Evolutionary conservation across 2,797 vertebrate genomes (phyloP), one percentile per base, ranked within the genome.

Genomic region (Harpagifer antarcticus): DNA sequence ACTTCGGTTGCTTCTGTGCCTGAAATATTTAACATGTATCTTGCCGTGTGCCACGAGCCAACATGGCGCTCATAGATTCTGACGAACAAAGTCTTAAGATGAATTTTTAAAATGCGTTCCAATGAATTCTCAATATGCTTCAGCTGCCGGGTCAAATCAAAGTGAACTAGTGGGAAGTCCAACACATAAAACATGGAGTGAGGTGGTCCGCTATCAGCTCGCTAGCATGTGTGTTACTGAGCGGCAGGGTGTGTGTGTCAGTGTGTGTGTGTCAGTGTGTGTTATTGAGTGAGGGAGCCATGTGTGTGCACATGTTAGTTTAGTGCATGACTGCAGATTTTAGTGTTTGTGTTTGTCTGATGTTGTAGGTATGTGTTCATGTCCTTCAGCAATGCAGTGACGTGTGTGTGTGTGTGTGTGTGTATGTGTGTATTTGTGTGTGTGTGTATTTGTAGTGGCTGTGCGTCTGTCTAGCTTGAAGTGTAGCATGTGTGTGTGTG

Each of bases 101-200:
- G 43, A 72, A 72, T 50, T 65, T 47, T 69, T 19, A 37, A 77
- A 69, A 48, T 69, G 31, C 50, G 17, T 17, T 17, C 1, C 4
- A 71, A 71, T 82, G 64, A 47, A 71, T 68, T 59, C 61, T 76
- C 60, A 71, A 56, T 64, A 52, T 55, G 23, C 70, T 76, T 68
- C 65, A 68, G 65, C 78, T 77, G 55, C 63, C 1, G 12, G 70
- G 52, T 79, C 63, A 64, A 70, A 74, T 68, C 69, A 76, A 72
- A 82, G 64, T 57, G 60, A 56, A 65, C 47, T 8, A 15, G 43
- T 55, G 49, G 56, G 75, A 23, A 45, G 61, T 77, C 78, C 71
- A 82, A 53, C 71, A 61, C 52, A 76, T 54, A 47, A 72, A 69
- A 66, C 61, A 68, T 56, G 57, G 53, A 78, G 49, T 43, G 10